Evolutionary conservation across 2,888 invertebrate species (phyloP).

Genomic region (Drosophila anomalata): DNA sequence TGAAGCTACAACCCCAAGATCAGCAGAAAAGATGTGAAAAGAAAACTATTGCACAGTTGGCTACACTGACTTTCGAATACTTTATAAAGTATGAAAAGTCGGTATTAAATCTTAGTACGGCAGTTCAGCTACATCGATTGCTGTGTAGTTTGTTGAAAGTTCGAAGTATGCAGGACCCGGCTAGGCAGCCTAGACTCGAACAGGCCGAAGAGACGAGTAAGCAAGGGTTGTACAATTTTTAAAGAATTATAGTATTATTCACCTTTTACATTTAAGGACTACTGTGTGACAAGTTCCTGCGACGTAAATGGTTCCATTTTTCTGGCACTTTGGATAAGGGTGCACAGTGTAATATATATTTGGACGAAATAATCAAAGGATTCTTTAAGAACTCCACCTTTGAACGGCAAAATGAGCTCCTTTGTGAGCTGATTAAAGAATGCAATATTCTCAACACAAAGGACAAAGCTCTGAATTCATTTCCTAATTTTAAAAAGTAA

Average conservation of each 20-base stretch:
- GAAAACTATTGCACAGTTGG: constrained; percentile 45
- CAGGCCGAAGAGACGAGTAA: constrained; percentile 77
- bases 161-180: constrained; percentile 45
- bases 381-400: constrained; percentile 87
- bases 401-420: constrained; percentile 86
- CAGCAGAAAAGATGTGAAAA: constrained; percentile 39
- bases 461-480: constrained; percentile 86
- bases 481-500: constrained; percentile 87
- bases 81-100: constrained; percentile 70
- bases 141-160: constrained; percentile 71
- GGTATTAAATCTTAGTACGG: constrained; percentile 77
- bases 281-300: constrained; percentile 86
- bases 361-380: constrained; percentile 87
- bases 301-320: constrained; percentile 88
- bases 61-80: constrained; percentile 68
- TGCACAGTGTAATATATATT: constrained; percentile 86
- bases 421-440: constrained; percentile 86
- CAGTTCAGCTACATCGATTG: constrained; percentile 80
- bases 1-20: constrained; percentile 50
- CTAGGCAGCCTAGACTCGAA: constrained; percentile 30
- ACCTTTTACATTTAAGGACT: constrained; percentile 72
- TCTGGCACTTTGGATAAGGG: constrained; percentile 88
- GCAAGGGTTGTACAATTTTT: constrained; percentile 11
- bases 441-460: constrained; percentile 85
- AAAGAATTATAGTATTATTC: background rate